Base-by-base conservation (phyloP, 2,113 vertebrate genomes). In the Morone saxatilis region DNA sequence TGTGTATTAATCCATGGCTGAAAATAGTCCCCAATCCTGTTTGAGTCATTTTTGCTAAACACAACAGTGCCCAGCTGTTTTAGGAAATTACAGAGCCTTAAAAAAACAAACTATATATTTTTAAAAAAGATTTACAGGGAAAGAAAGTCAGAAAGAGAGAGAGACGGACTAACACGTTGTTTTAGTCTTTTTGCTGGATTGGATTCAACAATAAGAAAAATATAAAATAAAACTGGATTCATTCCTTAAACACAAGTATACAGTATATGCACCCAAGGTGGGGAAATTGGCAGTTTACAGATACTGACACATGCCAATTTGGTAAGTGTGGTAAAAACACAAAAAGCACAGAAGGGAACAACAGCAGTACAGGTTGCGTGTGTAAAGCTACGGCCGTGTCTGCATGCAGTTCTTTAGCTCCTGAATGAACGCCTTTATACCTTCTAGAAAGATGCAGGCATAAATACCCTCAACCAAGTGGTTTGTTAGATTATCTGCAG, bases 401-500 rank as follows among this genome's bases (percentile, higher is more conserved):
- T 76, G 31, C n/a, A 11, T 48, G 62, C 54, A 45, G 54, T 36
- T 61, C 45, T 51, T 31, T 31, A 31, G 5, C 43, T 38, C 14
- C 59, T 62, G 45, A 82, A 78, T 76, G 40, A 62, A 74, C 5
- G n/a, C 12, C 22, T 68, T 72, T 47, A 69, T 74, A 11, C 11
- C 13, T 6, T 41, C 5, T n/a, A 56, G 50, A 31, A 63, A 40
- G 50, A 36, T 16, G 25, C 70, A 62, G 38, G 56, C 43, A 73
- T 48, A 59, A 77, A 72, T 16, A 71, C 47, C 14, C 48, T 0
- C 31, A 17, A 19, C 48, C 2, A 17, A 41, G 62, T 41, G 3
- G 8, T 68, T 83, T 79, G 60, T 81, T 45, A 53, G 38, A 80
- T 76, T 22, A 50, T 84, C 84, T 54, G 78, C 17, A 9, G 10